Base-by-base conservation (phyloP, 2,113 vertebrate genomes). In the Perognathus longimembris region DNA sequence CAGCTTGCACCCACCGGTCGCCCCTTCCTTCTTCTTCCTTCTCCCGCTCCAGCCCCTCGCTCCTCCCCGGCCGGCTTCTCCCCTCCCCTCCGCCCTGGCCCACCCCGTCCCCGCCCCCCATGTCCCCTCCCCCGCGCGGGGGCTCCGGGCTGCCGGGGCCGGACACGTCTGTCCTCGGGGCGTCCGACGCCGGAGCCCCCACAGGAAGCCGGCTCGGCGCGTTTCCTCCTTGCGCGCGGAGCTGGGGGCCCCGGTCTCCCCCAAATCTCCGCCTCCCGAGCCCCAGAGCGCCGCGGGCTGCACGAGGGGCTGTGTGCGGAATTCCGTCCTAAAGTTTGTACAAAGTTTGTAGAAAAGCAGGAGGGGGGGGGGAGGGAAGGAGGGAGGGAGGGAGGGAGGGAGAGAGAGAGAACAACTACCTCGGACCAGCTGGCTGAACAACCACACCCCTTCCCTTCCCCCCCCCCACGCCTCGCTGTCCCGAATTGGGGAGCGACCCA, bases 121-220 rank as follows among this genome's bases (percentile, higher is more conserved):
- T 18, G 88, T 81, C 92, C 96, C 95, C 86, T 88, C 92, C 93
- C 88, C 89, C 30, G 69, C 57, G 67, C 42, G 20, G 2, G 45
- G 79, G 34, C 74, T 80, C 17, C 1, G 45, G 45, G 34, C 86
- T 17, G 84, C 85, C 83, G 1, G 36, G 90, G 95, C 95, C 86
- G 95, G 96, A 97, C 96, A 94, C 96, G 94, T 94, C 95, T 87
- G 95, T 96, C 89, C 84, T 84, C 94, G 84, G 96, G 96, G 96
- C 94, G 89, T 88, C 77, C 40, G 54, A 88, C 80, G 95, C 89
- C 80, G 6, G 70, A 92, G 93, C 92, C 96, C 96, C 95, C 93
- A 91, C 93, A 97, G 94, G 96, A 97, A 97, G 89, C 96, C 75
- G 61, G 38, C 90, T 89, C 84, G 26, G 79, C 85, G 66, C 85